Base-by-base conservation (phyloP, 2,113 vertebrate species). In the Esox niger region DNA sequence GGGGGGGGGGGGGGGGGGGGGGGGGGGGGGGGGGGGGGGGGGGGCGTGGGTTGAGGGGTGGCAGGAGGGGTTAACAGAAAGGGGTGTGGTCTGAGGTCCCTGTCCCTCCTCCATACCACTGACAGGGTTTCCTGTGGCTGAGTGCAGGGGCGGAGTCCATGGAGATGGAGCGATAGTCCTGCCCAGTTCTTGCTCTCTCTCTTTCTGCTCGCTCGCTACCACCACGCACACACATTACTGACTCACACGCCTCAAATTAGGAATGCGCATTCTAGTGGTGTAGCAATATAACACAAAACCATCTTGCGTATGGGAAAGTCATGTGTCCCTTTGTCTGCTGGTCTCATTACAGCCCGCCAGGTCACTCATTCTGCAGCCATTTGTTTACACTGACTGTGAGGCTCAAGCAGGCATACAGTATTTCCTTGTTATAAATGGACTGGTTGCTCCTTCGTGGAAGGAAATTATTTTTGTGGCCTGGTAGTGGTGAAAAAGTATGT, bases 51-150 rank as follows among this genome's bases (percentile, higher is more conserved):
- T 31, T n/a, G 71, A 46, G 69, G 69, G 65, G 62, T 77, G 75
- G 58, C 64, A 70, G 75, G 86, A 89, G 85, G 88, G 90, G 85
- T 90, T 90, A 90, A 90, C 85, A 85, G 82, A 84, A 88, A 81
- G 85, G 84, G 91, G 91, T 87, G 91, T 88, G 89, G 89, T 82
- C 64, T 87, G 68, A 84, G 79, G 73, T 84, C 73, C 77, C n/a
- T 76, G 72, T 81, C 89, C 85, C 77, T 69, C 79, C 79, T 79
- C 81, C 86, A 10, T 43, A 23, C 17, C 61, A 72, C 79, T 80
- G 72, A 83, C 84, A 75, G 89, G 89, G 91, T 93, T 93, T 94
- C 92, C 92, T 83, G 85, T 77, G 82, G 84, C 77, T 81, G 74
- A 77, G 76, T 79, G 88, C 91, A 90, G 89, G 91, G 92, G 92